A percentile compares a stretch with the other conserved stretches of the same genome.
Evolutionary conservation across 2,113 vertebrate species (phyloP).

Genomic region (Gorilla gorilla): DNA sequence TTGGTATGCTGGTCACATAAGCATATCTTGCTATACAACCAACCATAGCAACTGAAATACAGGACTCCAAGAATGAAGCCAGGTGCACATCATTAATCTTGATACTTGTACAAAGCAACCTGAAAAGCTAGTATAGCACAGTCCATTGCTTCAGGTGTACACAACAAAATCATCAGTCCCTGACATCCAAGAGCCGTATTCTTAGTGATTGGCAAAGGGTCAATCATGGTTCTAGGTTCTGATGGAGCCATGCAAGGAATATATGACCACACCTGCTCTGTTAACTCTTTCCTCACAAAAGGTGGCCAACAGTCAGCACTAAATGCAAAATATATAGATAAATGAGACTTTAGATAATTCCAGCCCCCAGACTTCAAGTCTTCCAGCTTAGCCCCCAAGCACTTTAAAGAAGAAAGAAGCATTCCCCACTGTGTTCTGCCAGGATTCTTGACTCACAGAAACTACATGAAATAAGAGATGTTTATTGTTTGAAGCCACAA

Average conservation of each 20-base stretch:
- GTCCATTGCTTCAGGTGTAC: neutral
- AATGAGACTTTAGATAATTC: neutral
- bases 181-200: neutral
- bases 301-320: neutral
- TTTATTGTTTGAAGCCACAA: neutral
- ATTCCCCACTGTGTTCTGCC: neutral
- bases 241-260: neutral
- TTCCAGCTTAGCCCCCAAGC: neutral
- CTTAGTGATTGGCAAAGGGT: neutral
- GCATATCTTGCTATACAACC: neutral
- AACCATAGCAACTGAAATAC: neutral
- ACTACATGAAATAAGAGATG: neutral
- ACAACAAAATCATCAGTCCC: neutral
- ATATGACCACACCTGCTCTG: neutral
- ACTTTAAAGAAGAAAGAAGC: neutral
- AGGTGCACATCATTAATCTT: neutral
- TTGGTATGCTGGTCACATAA: slow-evolving; percentile 9
- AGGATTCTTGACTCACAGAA: neutral
- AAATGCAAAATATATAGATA: neutral
- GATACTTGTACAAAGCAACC: neutral
- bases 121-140: neutral
- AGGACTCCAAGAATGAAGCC: neutral
- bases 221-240: neutral
- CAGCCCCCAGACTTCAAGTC: neutral
- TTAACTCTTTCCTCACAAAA: slow-evolving; percentile 1